These are phyloP conservation scores for Dendrolimus kikuchii DNA, from an alignment of 1,140 invertebrate genomes.

Conservation along the genomic window DNA sequence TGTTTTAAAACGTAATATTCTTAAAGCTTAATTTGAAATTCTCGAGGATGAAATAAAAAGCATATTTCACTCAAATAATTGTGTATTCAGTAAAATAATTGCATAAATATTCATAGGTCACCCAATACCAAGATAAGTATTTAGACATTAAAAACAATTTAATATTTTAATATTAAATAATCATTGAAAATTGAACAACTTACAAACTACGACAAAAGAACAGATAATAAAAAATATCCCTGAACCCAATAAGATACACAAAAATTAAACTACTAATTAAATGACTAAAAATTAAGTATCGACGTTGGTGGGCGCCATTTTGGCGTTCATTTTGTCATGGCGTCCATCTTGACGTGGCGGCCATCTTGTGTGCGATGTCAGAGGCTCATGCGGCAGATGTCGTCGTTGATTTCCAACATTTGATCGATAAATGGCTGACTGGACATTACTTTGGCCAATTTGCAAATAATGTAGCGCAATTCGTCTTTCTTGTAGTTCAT, in stretches of 20 bases:
- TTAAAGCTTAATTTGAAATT: background rate
- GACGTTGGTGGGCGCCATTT: constrained; percentile 10
- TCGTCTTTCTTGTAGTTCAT: constrained; percentile 77
- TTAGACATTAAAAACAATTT: constrained; percentile 5
- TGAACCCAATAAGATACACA: background rate
- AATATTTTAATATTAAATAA: constrained; percentile 13
- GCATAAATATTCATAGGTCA: too few relatives aligned
- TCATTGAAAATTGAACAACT: constrained; percentile 9
- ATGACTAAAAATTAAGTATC: constrained; percentile 15
- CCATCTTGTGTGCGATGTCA: constrained; percentile 33
- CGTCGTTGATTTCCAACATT: constrained; percentile 82
- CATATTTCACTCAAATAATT: constrained; percentile 6
- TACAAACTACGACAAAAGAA: constrained; percentile 8
- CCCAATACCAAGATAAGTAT: background rate
- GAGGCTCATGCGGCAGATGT: constrained; percentile 75
- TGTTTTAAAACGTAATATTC: too few relatives aligned
- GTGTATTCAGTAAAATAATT: constrained; percentile 5
- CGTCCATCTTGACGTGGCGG: constrained; percentile 36
- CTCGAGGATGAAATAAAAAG: background rate
- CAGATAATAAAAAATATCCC: background rate
- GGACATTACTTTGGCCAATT: constrained; percentile 77
- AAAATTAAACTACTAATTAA: constrained; percentile 2
- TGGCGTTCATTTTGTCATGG: constrained; percentile 14
- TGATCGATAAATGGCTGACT: constrained; percentile 82
- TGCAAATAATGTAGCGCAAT: constrained; percentile 74